phyloP scores from a whole-genome alignment of 2,113 vertebrate species.

The Fukomys damarensis region DNA sequence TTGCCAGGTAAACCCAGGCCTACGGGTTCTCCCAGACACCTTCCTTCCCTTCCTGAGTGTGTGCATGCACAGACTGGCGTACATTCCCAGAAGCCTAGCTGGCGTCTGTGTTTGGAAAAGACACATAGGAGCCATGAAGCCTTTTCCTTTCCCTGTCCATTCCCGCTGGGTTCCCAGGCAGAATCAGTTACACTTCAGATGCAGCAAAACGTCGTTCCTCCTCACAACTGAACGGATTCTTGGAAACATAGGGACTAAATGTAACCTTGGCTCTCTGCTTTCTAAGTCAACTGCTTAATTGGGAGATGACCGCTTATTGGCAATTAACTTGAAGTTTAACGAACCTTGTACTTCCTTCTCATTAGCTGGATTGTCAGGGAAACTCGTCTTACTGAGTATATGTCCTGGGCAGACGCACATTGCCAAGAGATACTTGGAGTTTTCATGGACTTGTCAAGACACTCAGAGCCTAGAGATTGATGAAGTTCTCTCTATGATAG shows the following conservation, averaged over 20 bases:
- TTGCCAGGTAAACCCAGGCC: background rate
- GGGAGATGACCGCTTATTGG: background rate
- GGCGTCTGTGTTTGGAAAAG: background rate
- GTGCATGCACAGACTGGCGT: background rate
- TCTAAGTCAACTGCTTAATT: conserved; percentile 24
- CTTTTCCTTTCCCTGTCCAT: background rate
- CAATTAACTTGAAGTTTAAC: conserved; percentile 1
- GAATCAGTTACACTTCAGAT: conserved; percentile 48
- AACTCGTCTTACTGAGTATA: background rate
- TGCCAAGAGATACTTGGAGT: background rate
- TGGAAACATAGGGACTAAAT: background rate
- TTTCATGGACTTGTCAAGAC: background rate
- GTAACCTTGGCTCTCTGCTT: background rate
- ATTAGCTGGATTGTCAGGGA: background rate
- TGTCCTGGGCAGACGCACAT: background rate
- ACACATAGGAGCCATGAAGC: background rate
- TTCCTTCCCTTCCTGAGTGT: background rate
- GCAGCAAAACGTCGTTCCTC: conserved; percentile 34
- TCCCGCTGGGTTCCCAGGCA: background rate
- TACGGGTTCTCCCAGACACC: background rate
- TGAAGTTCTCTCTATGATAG: background rate
- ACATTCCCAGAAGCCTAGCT: background rate
- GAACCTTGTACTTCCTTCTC: background rate
- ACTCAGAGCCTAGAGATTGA: background rate
- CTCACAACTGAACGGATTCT: background rate